Evolutionary conservation across 1,140 invertebrate genomes (phyloP).

Genomic region (Hyles euphorbiae): DNA sequence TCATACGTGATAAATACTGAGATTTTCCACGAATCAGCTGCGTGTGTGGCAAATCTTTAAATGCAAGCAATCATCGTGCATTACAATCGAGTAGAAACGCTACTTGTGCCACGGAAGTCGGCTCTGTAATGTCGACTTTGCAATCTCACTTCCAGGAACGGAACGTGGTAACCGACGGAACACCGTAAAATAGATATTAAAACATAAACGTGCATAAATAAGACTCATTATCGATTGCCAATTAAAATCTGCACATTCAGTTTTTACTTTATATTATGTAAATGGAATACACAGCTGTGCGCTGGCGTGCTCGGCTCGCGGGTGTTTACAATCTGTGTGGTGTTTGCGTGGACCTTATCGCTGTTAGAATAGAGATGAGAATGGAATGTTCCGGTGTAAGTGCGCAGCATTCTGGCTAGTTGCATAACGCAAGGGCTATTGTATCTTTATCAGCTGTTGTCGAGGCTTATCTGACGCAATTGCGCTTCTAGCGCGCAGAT

Average conservation of each 20-base stretch:
- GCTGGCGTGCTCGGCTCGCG: constrained; percentile 22
- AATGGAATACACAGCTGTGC: constrained; percentile 50
- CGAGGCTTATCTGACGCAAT: constrained; percentile 41
- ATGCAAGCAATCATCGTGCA: constrained; percentile 10
- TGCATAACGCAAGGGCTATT: constrained; percentile 57
- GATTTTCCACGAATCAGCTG: constrained; percentile 9
- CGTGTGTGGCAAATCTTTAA: constrained; percentile 19
- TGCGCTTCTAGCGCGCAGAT: constrained; percentile 11
- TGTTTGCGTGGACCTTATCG: constrained; percentile 24
- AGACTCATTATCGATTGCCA: not conserved
- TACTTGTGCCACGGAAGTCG: constrained; percentile 23
- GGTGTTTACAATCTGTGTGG: constrained; percentile 13
- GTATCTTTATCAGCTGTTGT: constrained; percentile 54
- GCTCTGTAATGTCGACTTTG: constrained; percentile 15
- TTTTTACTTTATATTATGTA: constrained; percentile 43
- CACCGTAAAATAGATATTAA: not conserved
- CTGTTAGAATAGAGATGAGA: constrained; percentile 19
- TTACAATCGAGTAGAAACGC: constrained; percentile 18
- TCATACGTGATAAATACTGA: not conserved
- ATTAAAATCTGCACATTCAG: constrained; percentile 13
- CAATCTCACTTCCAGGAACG: not conserved
- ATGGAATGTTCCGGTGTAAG: constrained; percentile 25
- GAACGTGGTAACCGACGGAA: not conserved
- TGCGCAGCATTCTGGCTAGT: constrained; percentile 50
- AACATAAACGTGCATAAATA: not conserved